Conservation (phyloP, 2,888 invertebrate genomes). For the Synanthedon tipuliformis region DNA sequence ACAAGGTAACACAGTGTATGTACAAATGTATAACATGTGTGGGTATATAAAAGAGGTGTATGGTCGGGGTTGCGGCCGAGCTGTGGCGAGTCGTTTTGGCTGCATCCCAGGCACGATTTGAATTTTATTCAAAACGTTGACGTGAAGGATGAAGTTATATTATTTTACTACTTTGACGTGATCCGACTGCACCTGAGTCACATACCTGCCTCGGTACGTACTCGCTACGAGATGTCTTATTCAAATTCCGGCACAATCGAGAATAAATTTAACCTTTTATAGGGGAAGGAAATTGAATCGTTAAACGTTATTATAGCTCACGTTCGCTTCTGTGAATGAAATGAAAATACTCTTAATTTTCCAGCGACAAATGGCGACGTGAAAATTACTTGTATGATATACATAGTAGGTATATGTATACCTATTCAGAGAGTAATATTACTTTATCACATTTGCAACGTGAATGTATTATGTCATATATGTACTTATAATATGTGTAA, state of each 20-base stretch:
- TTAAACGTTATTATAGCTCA: slow-evolving; percentile 13
- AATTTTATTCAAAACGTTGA: slow-evolving; percentile 69
- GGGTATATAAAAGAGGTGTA: slow-evolving; percentile 31
- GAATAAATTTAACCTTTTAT: slow-evolving; percentile 13
- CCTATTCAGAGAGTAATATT: no score
- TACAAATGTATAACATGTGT: no score
- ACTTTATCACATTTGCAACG: no score
- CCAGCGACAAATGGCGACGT: slow-evolving; percentile 11
- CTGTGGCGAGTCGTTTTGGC: slow-evolving; percentile 41
- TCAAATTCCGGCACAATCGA: slow-evolving; percentile 9
- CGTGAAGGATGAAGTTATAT: slow-evolving; percentile 66
- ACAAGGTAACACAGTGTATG: no score
- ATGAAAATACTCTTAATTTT: slow-evolving; percentile 11
- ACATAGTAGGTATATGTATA: slow-evolving; percentile 3
- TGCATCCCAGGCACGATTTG: slow-evolving; percentile 66
- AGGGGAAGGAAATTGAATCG: slow-evolving; percentile 15
- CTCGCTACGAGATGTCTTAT: slow-evolving; percentile 2
- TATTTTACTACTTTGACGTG: slow-evolving; percentile 67
- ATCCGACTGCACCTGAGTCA: slow-evolving; percentile 44
- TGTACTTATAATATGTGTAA: no score
- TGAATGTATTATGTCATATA: no score
- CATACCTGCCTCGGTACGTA: slow-evolving; percentile 3
- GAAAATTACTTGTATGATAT: slow-evolving; percentile 14
- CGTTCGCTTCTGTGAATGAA: slow-evolving; percentile 10
- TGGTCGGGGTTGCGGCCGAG: slow-evolving; percentile 10